Percentiles rank a stretch among this genome's conserved stretches.
These are phyloP conservation scores for Nothura maculosa DNA, from an alignment of 2,797 vertebrate genomes.

Conservation along the genomic window DNA sequence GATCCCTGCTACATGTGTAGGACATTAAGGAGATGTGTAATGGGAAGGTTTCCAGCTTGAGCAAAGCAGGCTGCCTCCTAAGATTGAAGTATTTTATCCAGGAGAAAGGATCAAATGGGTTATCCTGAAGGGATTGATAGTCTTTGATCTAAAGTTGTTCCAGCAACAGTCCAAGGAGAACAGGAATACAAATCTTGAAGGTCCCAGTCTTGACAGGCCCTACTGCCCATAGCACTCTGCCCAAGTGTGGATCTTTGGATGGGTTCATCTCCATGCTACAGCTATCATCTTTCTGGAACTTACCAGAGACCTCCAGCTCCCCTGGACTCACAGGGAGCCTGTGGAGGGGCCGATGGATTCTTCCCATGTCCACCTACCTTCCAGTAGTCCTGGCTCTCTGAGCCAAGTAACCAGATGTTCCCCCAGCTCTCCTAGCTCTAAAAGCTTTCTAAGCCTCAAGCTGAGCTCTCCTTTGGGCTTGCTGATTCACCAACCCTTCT, in stretches of 20 bases:
- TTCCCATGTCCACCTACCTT: neutral
- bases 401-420: neutral
- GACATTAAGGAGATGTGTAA: too few species aligned
- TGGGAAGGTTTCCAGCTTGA: neutral
- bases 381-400: neutral
- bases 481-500: neutral
- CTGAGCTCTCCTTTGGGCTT: neutral
- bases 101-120: fast-evolving
- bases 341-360: neutral
- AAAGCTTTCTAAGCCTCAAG: neutral
- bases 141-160: neutral
- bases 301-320: too few species aligned
- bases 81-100: fast-evolving
- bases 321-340: neutral
- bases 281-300: neutral
- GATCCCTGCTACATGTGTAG: too few species aligned
- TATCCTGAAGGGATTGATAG: neutral
- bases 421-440: neutral
- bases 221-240: too few species aligned
- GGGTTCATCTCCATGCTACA: neutral
- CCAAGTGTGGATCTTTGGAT: neutral
- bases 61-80: too few species aligned
- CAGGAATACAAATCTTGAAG: neutral
- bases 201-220: too few species aligned
- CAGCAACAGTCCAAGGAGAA: neutral